phyloP scores from a whole-genome alignment of 1,140 invertebrate species.

The Gryon sp. region DNA sequence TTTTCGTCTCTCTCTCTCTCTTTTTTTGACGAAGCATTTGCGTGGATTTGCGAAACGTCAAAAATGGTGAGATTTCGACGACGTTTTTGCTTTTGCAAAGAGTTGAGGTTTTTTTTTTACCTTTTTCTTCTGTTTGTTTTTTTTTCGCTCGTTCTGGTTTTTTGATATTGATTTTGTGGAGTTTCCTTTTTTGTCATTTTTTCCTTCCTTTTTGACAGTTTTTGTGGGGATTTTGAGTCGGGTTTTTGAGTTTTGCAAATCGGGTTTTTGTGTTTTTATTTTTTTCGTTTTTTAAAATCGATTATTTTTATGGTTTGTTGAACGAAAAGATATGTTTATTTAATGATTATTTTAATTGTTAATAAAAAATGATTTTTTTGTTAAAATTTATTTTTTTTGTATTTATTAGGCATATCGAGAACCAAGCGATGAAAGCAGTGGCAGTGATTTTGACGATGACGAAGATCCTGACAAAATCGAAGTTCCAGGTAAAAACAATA shows the following conservation, averaged over 20 bases:
- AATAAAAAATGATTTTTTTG: background rate
- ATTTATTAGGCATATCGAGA: constrained; percentile 60
- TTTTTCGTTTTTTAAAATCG: background rate
- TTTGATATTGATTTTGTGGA: no score
- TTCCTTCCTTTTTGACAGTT: background rate
- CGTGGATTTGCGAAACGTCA: no score
- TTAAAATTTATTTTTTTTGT: background rate
- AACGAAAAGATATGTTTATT: no score
- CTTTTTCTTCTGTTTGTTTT: no score
- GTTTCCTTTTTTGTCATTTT: background rate
- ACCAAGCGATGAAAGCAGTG: constrained; percentile 84
- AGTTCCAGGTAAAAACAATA: constrained; percentile 85
- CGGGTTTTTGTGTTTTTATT: background rate
- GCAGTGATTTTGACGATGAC: constrained; percentile 91
- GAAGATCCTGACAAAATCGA: constrained; percentile 94
- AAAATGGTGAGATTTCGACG: no score
- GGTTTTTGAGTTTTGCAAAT: background rate
- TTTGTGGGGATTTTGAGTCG: background rate
- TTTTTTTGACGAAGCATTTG: no score
- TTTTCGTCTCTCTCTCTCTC: no score
- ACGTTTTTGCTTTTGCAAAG: no score
- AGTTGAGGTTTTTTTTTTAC: no score
- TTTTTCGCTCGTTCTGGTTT: no score
- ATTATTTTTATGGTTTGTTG: background rate
- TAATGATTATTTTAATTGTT: background rate